Evolutionary conservation across 1,140 invertebrate species (phyloP), one percentile per base, ranked within the genome.

Genomic region (Trypoxylus dichotomus): DNA sequence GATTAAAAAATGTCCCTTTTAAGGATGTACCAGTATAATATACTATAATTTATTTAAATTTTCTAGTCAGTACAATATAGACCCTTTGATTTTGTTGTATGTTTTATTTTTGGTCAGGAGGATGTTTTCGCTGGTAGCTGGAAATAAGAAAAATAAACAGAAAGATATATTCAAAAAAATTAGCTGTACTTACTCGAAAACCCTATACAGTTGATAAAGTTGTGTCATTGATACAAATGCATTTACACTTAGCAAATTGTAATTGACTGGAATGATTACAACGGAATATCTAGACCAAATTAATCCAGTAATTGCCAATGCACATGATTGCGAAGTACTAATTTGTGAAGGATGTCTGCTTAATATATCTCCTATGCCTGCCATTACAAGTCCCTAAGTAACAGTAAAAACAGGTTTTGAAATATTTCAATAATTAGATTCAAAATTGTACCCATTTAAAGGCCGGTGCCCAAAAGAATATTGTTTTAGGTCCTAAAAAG

Each of bases 401-500:
- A n/a, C n/a, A 90, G 11, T 68, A 27, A 81, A 37, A 77, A 75
- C 72, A 32, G 41, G 63, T 19, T 75, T 72, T 54, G 42, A 11
- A 27, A 21, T 7, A 37, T 7, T 27, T 68, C 21, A 42, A 68
- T 71, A 76, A 75, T 19, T 6, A n/a, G 1, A 54, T 19, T n/a
- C 47, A 43, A 63, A 42, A 42, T 77, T 74, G 91, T 90, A 97
- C 95, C 96, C 96, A 97, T 94, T 98, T 98, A 82, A 96, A 95
- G 68, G 91, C 89, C 73, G 96, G 96, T 42, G 96, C 94, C 96
- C 96, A 98, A 87, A 98, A 98, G 87, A 97, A 97, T 79, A 98
- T 92, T 10, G 96, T 97, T 89, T 97, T 96, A 24, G 96, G 96
- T 86, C 95, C 95, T 96, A 54, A 54, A 54, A 54, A 54, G 3